Conservation (phyloP, 2,113 vertebrate genomes). For the Acinonyx jubatus region DNA sequence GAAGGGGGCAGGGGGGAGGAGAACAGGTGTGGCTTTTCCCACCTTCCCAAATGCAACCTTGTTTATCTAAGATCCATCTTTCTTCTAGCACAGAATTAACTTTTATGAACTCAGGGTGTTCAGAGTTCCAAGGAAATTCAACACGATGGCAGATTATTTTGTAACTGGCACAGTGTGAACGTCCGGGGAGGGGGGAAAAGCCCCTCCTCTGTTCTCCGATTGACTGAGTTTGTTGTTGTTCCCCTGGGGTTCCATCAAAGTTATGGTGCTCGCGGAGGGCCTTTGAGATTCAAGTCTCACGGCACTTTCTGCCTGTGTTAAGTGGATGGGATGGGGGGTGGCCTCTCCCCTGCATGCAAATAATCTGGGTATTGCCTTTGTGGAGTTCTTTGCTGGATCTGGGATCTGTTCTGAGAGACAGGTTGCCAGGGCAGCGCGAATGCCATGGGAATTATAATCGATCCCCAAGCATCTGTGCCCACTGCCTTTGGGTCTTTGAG, state of each 20-base stretch:
- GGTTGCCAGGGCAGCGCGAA: conserved; percentile 64
- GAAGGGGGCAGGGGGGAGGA: neutral
- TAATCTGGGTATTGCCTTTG: neutral
- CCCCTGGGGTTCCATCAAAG: conserved; percentile 6
- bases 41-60: conserved; percentile 19
- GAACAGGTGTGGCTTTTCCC: neutral
- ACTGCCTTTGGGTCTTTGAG: neutral
- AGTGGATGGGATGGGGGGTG: neutral
- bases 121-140: conserved; percentile 29
- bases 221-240: neutral
- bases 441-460: conserved; percentile 68
- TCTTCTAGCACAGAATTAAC: conserved; percentile 16
- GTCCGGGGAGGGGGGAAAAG: neutral
- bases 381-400: conserved; percentile 40
- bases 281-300: conserved; percentile 29
- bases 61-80: neutral
- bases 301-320: conserved; percentile 11
- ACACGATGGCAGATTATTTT: neutral
- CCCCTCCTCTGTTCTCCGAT: neutral
- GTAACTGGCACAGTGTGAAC: neutral
- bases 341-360: conserved; percentile 61
- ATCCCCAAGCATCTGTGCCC: neutral
- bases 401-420: conserved; percentile 59
- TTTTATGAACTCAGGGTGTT: neutral
- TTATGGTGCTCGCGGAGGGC: neutral